Conservation (phyloP, 1,140 invertebrate species). For the Cardiocondyla obscurior region DNA sequence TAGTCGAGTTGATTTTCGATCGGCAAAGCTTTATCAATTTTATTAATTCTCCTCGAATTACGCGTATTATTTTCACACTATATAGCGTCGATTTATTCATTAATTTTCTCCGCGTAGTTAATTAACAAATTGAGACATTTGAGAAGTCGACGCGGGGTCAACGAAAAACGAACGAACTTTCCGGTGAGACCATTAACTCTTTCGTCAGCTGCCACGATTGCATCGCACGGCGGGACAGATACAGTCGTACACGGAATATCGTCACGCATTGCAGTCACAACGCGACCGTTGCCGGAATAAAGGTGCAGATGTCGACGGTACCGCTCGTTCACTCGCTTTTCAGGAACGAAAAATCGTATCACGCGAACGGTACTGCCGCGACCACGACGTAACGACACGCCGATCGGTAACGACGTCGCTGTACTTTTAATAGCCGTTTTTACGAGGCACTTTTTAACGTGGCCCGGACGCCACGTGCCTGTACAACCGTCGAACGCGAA, state of each 20-base stretch:
- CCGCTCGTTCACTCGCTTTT: constrained; percentile 18
- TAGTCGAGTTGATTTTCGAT: constrained; percentile 33
- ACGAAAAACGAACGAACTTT: background rate
- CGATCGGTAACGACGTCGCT: constrained; percentile 42
- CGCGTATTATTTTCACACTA: background rate
- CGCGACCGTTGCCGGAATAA: background rate
- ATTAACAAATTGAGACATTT: background rate
- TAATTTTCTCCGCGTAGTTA: background rate
- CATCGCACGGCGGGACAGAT: background rate
- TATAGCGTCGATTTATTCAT: background rate
- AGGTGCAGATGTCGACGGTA: constrained; percentile 36
- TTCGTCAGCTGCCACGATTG: constrained; percentile 1
- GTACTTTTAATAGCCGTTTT: constrained; percentile 57
- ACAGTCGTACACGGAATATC: background rate
- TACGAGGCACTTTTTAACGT: constrained; percentile 29
- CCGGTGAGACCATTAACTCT: background rate
- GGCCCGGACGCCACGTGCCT: constrained; percentile 17
- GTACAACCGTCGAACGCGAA: constrained; percentile 2
- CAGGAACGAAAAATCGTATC: background rate
- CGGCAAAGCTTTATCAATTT: background rate
- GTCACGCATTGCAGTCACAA: constrained; percentile 34
- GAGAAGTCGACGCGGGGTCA: background rate
- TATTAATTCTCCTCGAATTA: background rate
- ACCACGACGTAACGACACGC: constrained; percentile 3
- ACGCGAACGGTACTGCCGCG: background rate